These are phyloP conservation scores for Oryctolagus cuniculus DNA, from an alignment of 2,113 vertebrate species.

Conservation along the genomic window mOryCun1.1 NC_091433.1:168063001-168063500, in stretches of 20 bases:
- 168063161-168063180: not conserved
- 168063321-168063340: too few relatives aligned
- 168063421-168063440: too few relatives aligned
- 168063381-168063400: too few relatives aligned
- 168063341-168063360: too few relatives aligned
- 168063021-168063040: constrained; percentile 57
- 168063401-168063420: too few relatives aligned
- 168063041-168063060: constrained; percentile 31
- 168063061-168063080: not conserved
- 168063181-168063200: not conserved
- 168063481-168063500: constrained; percentile 8
- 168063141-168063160: not conserved
- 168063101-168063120: not conserved
- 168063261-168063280: not conserved
- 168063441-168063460: not conserved
- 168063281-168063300: not conserved
- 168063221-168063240: not conserved
- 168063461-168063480: not conserved
- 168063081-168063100: constrained; percentile 27
- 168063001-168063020: not conserved
- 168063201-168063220: not conserved
- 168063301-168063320: too few relatives aligned
- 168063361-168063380: too few relatives aligned
- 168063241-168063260: not conserved
- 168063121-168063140: constrained; percentile 10